These are phyloP conservation scores for Gobionotothen gibberifrons DNA, from an alignment of 2,797 vertebrate genomes.

Conservation along the genomic window DNA sequence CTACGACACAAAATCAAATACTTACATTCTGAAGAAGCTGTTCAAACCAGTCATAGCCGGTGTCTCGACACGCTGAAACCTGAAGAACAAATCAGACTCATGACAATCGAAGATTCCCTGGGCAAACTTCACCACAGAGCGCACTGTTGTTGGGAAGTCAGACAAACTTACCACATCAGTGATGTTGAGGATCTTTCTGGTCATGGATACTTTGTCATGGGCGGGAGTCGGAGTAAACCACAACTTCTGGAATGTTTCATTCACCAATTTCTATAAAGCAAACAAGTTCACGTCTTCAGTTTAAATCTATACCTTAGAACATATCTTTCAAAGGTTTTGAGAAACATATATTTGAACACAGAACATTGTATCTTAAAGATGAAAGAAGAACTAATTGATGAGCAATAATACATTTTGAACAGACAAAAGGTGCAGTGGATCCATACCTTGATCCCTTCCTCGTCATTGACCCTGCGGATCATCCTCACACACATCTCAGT, in stretches of 20 bases:
- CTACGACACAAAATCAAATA: slow-evolving; percentile 28
- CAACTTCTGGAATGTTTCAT: slow-evolving; percentile 99
- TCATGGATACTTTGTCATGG: slow-evolving; percentile 96
- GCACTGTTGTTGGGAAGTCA: not conserved
- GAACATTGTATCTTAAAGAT: not conserved
- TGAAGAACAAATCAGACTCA: slow-evolving; percentile 59
- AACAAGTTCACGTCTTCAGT: not conserved
- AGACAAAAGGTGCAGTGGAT: not conserved
- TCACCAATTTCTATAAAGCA: slow-evolving; percentile 92
- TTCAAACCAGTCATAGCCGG: slow-evolving; percentile 98
- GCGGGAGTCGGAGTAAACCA: slow-evolving; percentile 97
- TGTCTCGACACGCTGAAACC: slow-evolving; percentile 97
- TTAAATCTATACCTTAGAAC: not conserved
- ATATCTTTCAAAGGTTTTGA: not conserved
- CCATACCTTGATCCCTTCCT: slow-evolving; percentile 96
- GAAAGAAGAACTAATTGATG: not conserved
- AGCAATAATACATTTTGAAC: not conserved
- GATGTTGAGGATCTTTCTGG: slow-evolving; percentile 97
- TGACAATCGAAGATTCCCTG: not conserved
- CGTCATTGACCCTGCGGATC: slow-evolving; percentile 98
- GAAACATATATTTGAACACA: not conserved
- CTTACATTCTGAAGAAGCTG: slow-evolving; percentile 97
- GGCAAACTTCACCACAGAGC: not conserved
- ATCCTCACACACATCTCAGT: slow-evolving; percentile 99
- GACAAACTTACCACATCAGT: slow-evolving; percentile 91